These are phyloP conservation scores for Piaya cayana DNA, from an alignment of 2,113 vertebrate genomes.

Conservation along the genomic window DNA sequence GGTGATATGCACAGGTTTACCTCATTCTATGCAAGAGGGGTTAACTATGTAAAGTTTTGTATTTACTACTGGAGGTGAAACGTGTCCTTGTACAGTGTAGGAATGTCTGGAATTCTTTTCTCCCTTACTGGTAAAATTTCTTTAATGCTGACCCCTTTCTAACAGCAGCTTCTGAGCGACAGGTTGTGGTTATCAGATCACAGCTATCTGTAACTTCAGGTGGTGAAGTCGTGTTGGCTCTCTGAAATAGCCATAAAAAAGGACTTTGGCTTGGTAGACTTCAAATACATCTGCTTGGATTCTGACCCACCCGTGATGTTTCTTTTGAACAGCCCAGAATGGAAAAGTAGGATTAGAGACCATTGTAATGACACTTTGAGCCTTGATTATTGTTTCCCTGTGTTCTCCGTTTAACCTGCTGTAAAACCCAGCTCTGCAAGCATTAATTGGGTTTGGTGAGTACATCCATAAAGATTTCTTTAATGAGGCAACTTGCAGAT, in stretches of 20 bases:
- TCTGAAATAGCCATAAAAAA: conserved; percentile 53
- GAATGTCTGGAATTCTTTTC: conserved; percentile 74
- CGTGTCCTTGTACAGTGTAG: conserved; percentile 77
- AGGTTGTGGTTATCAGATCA: conserved; percentile 59
- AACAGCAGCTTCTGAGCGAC: conserved; percentile 62
- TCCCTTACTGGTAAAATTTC: conserved; percentile 67
- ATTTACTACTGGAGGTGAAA: conserved; percentile 80
- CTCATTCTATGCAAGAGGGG: conserved; percentile 85
- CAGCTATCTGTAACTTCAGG: conserved; percentile 62
- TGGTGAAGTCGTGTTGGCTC: conserved; percentile 40
- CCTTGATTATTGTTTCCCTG: not conserved
- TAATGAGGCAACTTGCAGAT: not conserved
- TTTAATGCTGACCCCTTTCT: conserved; percentile 60
- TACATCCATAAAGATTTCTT: not conserved
- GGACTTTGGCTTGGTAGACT: conserved; percentile 66
- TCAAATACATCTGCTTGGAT: conserved; percentile 55
- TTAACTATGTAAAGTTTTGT: conserved; percentile 81
- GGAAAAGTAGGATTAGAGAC: conserved; percentile 17
- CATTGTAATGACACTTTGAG: conserved; percentile 17
- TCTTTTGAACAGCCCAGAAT: not conserved
- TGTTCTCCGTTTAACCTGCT: not conserved
- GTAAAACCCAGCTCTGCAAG: conserved; percentile 19
- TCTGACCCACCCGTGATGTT: conserved; percentile 9
- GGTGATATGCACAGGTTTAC: conserved; percentile 83
- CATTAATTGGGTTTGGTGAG: conserved; percentile 4